Percentiles rank a stretch among this genome's conserved stretches.
Evolutionary conservation across 1,140 invertebrate species (phyloP).

Genomic region (Nymphalis io): DNA sequence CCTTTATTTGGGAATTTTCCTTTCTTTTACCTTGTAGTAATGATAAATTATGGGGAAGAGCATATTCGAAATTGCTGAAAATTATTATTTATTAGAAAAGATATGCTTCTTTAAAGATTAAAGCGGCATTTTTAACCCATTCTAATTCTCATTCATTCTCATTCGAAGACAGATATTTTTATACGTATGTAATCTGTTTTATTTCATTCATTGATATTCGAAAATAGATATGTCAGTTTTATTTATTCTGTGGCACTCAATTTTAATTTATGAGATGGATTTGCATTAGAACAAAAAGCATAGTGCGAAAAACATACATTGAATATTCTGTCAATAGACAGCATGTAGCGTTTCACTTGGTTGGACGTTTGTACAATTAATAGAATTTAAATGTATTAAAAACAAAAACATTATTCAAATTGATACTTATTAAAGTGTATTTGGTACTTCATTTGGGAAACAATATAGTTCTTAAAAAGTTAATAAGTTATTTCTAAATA

Average conservation of each 20-base stretch:
- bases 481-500: too few species aligned
- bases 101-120: too few species aligned
- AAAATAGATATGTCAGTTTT: background rate
- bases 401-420: background rate
- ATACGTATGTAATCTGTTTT: too few species aligned
- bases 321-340: constrained; percentile 5
- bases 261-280: constrained; percentile 8
- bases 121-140: too few species aligned
- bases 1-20: background rate
- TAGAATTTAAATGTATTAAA: constrained; percentile 2
- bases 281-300: constrained; percentile 18
- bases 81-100: too few species aligned
- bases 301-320: constrained; percentile 13
- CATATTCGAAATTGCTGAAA: too few species aligned
- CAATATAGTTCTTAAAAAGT: too few species aligned
- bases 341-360: constrained; percentile 16
- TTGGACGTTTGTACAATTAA: background rate
- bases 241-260: background rate
- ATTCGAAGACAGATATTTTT: too few species aligned
- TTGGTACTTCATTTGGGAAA: too few species aligned
- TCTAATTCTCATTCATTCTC: too few species aligned
- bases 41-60: background rate
- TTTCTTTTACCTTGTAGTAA: background rate
- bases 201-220: too few species aligned
- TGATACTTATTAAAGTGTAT: too few species aligned